Evolutionary conservation across 64 coral and sea anemone genomes (phyloP).

Genomic region (Platygyra sinensis): DNA sequence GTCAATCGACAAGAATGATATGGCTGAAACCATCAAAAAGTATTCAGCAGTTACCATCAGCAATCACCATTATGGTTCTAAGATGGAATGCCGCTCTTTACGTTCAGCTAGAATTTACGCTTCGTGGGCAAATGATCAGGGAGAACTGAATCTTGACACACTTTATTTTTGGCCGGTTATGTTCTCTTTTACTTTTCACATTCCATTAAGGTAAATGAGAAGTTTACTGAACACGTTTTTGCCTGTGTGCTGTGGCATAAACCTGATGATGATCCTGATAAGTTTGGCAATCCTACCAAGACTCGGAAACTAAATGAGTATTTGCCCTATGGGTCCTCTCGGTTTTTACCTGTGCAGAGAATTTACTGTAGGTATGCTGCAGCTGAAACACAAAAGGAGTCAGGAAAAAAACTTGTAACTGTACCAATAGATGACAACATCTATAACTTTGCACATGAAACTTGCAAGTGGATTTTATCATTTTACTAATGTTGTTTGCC

Average conservation of each 20-base stretch:
- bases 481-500: no score
- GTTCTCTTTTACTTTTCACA: slow-evolving; percentile 20
- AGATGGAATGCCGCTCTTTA: no score
- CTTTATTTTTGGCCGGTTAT: not conserved
- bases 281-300: slow-evolving; percentile 40
- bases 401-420: no score
- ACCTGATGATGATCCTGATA: slow-evolving; percentile 25
- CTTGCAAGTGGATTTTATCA: no score
- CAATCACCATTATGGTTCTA: no score
- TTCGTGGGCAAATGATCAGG: no score
- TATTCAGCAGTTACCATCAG: no score
- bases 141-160: not conserved
- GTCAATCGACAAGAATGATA: no score
- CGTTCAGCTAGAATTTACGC: no score
- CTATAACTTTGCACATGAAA: no score
- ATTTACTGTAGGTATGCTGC: slow-evolving; percentile 20
- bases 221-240: slow-evolving; percentile 22
- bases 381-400: not conserved
- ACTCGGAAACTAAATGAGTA: slow-evolving; percentile 19
- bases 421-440: no score
- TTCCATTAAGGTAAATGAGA: slow-evolving; percentile 17
- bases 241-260: slow-evolving; percentile 15
- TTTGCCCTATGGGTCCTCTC: not conserved
- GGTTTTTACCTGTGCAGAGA: slow-evolving; percentile 19
- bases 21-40: no score